Percentiles rank a stretch among this genome's conserved stretches.
These are phyloP conservation scores for Asteroscopus sphinx DNA, from an alignment of 2,888 invertebrate species.

Conservation along the genomic window DNA sequence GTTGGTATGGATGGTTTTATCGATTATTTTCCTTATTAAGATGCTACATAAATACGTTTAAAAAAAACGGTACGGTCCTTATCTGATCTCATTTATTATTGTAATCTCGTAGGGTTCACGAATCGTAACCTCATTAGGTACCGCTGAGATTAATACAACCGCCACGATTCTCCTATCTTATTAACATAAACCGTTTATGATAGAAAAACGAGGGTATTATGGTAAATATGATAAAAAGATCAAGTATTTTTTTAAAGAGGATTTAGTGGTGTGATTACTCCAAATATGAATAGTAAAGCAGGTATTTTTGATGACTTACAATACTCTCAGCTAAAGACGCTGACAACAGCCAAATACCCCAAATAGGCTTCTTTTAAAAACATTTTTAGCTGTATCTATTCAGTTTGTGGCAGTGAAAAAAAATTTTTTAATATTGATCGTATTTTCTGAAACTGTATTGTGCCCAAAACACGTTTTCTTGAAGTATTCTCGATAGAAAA, in stretches of 20 bases:
- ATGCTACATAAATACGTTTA: not conserved
- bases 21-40: no score
- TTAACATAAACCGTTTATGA: conserved; percentile 49
- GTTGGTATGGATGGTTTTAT: no score
- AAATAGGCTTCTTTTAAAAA: no score
- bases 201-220: conserved; percentile 22
- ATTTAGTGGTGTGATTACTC: not conserved
- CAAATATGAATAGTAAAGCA: not conserved
- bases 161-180: not conserved
- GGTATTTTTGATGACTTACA: no score
- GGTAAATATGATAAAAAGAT: not conserved
- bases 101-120: conserved; percentile 15
- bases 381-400: no score
- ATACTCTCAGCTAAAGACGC: no score
- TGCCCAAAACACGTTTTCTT: no score
- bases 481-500: no score
- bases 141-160: conserved; percentile 13
- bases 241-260: not conserved
- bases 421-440: no score
- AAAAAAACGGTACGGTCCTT: conserved; percentile 17
- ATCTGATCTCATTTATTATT: conserved; percentile 46
- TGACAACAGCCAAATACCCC: no score
- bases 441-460: no score
- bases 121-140: conserved; percentile 37
- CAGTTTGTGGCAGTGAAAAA: no score